These are phyloP conservation scores for Seriola quinqueradiata DNA, from an alignment of 2,113 vertebrate species.

Conservation along the genomic window DNA sequence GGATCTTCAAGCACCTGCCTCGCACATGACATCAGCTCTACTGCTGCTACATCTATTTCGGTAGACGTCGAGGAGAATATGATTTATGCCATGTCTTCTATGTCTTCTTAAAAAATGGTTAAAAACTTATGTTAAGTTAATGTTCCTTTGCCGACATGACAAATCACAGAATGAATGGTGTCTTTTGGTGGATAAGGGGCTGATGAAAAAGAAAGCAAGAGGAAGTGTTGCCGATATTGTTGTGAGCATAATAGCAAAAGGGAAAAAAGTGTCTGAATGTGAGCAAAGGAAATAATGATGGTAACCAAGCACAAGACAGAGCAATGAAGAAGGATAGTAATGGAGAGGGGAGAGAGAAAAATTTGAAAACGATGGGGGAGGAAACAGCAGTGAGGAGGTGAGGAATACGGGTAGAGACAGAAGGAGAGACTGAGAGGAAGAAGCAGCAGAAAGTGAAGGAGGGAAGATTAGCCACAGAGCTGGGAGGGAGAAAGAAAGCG, in stretches of 20 bases:
- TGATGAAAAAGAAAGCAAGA: conserved; percentile 27
- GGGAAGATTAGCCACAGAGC: conserved; percentile 43
- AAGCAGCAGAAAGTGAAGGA: conserved; percentile 16
- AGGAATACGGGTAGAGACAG: conserved; percentile 39
- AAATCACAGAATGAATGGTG: conserved; percentile 50
- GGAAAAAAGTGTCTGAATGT: conserved; percentile 31
- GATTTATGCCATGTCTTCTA: not conserved
- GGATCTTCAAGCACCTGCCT: not conserved
- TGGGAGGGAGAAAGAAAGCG: conserved; percentile 9
- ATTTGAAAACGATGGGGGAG: not conserved
- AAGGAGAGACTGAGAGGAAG: conserved; percentile 20
- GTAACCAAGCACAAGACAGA: conserved; percentile 15
- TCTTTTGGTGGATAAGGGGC: conserved; percentile 41
- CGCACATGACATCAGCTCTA: not conserved
- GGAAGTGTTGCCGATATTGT: not conserved
- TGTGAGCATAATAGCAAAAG: conserved; percentile 30
- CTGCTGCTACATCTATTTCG: not conserved
- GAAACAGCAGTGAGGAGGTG: conserved; percentile 28
- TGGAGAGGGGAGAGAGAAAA: conserved; percentile 31
- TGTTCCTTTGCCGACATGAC: conserved; percentile 44
- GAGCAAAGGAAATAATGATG: conserved; percentile 31
- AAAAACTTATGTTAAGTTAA: not conserved
- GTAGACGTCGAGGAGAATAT: not conserved
- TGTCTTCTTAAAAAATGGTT: no score
- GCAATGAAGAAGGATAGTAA: conserved; percentile 30